Conservation (phyloP, 2,888 invertebrate genomes). For the Lasioglossum zephyrum region DNA sequence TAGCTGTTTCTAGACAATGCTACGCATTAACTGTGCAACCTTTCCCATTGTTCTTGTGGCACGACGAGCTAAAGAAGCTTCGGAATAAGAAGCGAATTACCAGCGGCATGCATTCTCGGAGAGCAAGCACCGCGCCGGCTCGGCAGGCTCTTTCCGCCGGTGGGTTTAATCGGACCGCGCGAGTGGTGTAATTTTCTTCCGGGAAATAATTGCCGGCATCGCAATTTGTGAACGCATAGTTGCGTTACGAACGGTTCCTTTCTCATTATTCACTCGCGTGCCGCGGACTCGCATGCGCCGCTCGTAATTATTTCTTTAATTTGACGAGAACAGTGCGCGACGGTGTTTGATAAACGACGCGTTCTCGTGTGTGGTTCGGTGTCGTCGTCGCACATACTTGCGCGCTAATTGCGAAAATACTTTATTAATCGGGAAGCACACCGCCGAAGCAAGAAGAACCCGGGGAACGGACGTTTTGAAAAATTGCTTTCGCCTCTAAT, state of each 20-base stretch:
- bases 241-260: constrained; percentile 13
- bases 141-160: background rate
- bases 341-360: constrained; percentile 25
- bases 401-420: constrained; percentile 3
- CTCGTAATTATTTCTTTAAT: constrained; percentile 23
- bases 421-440: constrained; percentile 12
- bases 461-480: background rate
- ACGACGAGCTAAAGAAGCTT: background rate
- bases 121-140: background rate
- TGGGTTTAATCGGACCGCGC: background rate
- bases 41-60: background rate
- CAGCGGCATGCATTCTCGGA: background rate
- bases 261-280: constrained; percentile 18
- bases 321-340: background rate
- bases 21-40: background rate
- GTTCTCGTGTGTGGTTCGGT: background rate
- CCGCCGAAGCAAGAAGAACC: no score
- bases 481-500: constrained; percentile 22
- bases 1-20: background rate
- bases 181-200: background rate
- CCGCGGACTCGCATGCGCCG: background rate
- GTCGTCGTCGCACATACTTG: background rate
- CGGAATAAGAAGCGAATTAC: constrained; percentile 8
- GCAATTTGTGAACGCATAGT: constrained; percentile 22
- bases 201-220: constrained; percentile 21